Evolutionary conservation across 2,888 invertebrate genomes (phyloP).

Genomic region (Malacosoma neustria): DNA sequence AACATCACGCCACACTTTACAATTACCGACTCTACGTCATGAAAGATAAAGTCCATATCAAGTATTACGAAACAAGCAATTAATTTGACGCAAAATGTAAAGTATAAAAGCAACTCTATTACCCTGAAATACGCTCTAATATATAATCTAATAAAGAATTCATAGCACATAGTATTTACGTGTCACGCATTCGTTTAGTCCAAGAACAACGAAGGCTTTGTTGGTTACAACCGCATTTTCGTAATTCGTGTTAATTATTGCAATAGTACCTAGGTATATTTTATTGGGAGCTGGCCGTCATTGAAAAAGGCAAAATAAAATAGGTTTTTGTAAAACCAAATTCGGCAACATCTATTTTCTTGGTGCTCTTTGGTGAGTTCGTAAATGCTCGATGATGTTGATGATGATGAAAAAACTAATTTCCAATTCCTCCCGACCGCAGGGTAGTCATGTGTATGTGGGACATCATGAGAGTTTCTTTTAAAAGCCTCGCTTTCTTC

Average conservation of each 20-base stretch:
- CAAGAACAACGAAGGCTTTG: neutral
- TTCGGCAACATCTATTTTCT: too few species aligned
- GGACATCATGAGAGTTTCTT: too few species aligned
- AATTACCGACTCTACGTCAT: neutral
- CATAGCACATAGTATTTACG: neutral
- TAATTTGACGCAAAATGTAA: neutral
- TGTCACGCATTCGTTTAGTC: neutral
- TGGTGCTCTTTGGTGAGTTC: too few species aligned
- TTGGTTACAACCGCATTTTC: neutral
- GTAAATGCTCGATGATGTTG: too few species aligned
- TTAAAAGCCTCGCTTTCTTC: too few species aligned
- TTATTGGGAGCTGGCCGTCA: too few species aligned
- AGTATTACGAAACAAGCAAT: neutral
- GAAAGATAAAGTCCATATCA: neutral
- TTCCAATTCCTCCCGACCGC: too few species aligned
- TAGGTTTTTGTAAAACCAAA: too few species aligned
- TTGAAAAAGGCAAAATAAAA: too few species aligned
- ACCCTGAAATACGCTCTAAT: neutral
- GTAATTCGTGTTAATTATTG: neutral
- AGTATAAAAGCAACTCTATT: neutral
- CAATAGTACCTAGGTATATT: neutral
- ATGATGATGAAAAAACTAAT: too few species aligned
- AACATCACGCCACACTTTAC: neutral
- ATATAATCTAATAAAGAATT: neutral
- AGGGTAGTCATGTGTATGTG: too few species aligned